These are phyloP conservation scores for Erythrocercus mccallii DNA, from an alignment of 2,113 vertebrate genomes.

Conservation along the genomic window DNA sequence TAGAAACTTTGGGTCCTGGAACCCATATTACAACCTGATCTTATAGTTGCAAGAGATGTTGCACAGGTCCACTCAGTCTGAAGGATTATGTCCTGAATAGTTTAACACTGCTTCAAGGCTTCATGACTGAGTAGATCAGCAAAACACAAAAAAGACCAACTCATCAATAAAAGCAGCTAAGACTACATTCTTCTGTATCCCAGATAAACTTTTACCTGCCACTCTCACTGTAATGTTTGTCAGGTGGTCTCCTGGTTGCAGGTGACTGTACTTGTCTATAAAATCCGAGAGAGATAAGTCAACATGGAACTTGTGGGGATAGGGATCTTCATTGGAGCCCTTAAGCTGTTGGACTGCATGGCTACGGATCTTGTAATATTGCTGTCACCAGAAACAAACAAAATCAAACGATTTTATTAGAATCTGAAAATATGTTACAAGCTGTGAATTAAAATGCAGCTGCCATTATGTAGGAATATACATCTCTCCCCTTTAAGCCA, in stretches of 20 bases:
- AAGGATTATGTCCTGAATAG: not conserved
- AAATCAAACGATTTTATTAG: not conserved
- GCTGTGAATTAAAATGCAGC: not conserved
- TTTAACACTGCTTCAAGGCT: not conserved
- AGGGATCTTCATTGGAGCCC: constrained; percentile 86
- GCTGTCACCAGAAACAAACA: constrained; percentile 71
- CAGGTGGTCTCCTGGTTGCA: constrained; percentile 91
- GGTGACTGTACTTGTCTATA: constrained; percentile 84
- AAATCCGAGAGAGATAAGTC: constrained; percentile 90
- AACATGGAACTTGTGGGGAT: constrained; percentile 94
- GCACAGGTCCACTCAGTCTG: not conserved
- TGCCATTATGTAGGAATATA: not conserved
- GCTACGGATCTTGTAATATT: constrained; percentile 97
- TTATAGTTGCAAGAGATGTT: not conserved
- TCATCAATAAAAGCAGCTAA: not conserved
- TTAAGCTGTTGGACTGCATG: constrained; percentile 90
- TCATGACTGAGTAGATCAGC: not conserved
- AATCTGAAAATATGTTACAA: not conserved
- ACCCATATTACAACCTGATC: not conserved
- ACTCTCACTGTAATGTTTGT: constrained; percentile 79
- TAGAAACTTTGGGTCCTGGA: not conserved
- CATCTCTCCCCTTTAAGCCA: not conserved
- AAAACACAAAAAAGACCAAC: not conserved
- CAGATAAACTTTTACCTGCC: constrained; percentile 77
- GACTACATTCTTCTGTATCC: not conserved